A percentile compares a stretch with the other conserved stretches of the same genome.
Evolutionary conservation across 1,140 invertebrate species (phyloP).

Genomic region (Tigriopus japonicus): DNA sequence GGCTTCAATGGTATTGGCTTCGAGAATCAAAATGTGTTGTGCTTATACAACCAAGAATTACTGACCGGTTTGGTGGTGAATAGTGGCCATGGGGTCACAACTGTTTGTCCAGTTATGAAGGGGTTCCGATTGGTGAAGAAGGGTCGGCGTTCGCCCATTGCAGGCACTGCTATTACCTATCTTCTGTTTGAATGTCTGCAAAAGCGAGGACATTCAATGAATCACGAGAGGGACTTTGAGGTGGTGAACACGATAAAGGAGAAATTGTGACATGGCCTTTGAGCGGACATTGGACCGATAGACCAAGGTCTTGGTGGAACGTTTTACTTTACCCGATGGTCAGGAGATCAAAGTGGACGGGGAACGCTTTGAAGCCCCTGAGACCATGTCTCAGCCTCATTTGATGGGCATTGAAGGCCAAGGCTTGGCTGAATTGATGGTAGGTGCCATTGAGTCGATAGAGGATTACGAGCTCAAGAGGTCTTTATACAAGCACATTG

Average conservation of each 20-base stretch:
- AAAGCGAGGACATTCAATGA: constrained; percentile 93
- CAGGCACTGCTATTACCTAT: constrained; percentile 89
- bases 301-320: constrained; percentile 93
- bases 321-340: constrained; percentile 92
- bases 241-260: constrained; percentile 99
- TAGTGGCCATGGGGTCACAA: constrained; percentile 95
- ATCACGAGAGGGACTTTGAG: constrained; percentile 99
- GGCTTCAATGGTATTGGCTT: constrained; percentile 87
- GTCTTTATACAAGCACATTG: constrained; percentile 96
- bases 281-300: constrained; percentile 91
- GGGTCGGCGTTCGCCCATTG: constrained; percentile 84
- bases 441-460: constrained; percentile 84
- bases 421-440: constrained; percentile 90
- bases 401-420: constrained; percentile 87
- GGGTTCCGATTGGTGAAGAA: constrained; percentile 89
- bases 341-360: constrained; percentile 94
- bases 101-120: constrained; percentile 98
- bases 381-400: constrained; percentile 96
- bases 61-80: constrained; percentile 96
- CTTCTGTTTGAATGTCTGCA: constrained; percentile 95
- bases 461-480: constrained; percentile 89
- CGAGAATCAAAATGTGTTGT: constrained; percentile 93
- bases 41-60: constrained; percentile 92
- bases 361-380: constrained; percentile 93
- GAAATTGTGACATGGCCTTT: constrained; percentile 94